phyloP scores from a whole-genome alignment of 2,797 vertebrate species.

The Cetoscarus ocellatus region DNA sequence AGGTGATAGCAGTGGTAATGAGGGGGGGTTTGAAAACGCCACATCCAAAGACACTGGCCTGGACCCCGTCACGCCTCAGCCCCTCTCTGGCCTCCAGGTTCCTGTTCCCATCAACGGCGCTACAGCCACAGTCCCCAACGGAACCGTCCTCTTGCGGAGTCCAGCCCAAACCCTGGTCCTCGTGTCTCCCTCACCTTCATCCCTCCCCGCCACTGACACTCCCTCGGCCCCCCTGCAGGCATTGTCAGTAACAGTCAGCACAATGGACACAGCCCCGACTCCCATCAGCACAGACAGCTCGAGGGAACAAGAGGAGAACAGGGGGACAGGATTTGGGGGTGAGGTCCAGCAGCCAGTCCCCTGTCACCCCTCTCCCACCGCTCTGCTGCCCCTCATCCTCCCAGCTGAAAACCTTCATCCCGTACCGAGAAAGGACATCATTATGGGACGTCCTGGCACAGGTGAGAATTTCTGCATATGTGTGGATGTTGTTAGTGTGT shows the following conservation, averaged over 20 bases:
- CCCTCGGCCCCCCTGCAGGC: conserved; percentile 70
- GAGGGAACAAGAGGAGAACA: conserved; percentile 62
- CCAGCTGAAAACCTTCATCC: conserved; percentile 91
- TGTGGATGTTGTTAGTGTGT: conserved; percentile 29
- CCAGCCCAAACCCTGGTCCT: conserved; percentile 84
- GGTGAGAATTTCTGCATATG: conserved; percentile 81
- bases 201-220: conserved; percentile 69
- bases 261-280: conserved; percentile 69
- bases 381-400: conserved; percentile 92
- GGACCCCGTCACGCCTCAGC: conserved; percentile 69
- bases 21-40: conserved; percentile 50
- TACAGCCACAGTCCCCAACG: conserved; percentile 80
- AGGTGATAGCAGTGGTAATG: conserved; percentile 51
- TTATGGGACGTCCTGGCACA: conserved; percentile 95
- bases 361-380: conserved; percentile 93
- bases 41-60: conserved; percentile 67
- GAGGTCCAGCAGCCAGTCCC: conserved; percentile 92
- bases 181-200: conserved; percentile 82
- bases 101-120: conserved; percentile 88
- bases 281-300: conserved; percentile 65
- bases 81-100: conserved; percentile 81
- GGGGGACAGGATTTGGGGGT: conserved; percentile 76
- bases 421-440: conserved; percentile 92
- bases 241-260: conserved; percentile 81
- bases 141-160: conserved; percentile 81